Evolutionary conservation across 37 sponge, comb jelly and placozoan species (phyloP).

Genomic region (Beroe ovata): DNA sequence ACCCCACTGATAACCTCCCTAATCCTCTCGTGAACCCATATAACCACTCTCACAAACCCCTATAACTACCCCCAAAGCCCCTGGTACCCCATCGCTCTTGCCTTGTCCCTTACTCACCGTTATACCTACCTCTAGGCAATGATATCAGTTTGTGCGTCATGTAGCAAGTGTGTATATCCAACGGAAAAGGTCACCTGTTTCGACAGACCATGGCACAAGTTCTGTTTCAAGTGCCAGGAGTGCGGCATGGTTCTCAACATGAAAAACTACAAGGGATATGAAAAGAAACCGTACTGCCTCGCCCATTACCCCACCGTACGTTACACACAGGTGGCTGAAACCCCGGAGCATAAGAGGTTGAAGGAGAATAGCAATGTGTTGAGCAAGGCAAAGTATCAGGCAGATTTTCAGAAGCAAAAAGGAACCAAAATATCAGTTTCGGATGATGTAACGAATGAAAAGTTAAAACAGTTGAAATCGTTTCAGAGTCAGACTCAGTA

Average conservation of each 20-base stretch:
- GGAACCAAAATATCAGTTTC: conserved; percentile 57
- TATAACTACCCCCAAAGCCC: neutral
- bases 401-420: conserved; percentile 58
- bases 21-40: neutral
- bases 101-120: too few species aligned
- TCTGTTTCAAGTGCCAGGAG: conserved; percentile 62
- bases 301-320: conserved; percentile 36
- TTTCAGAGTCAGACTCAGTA: conserved; percentile 61
- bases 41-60: neutral
- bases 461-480: conserved; percentile 41
- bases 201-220: conserved; percentile 37
- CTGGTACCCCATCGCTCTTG: too few species aligned
- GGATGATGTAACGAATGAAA: neutral
- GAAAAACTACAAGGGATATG: conserved; percentile 59
- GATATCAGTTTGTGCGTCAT: conserved; percentile 41
- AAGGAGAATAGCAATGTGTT: conserved; percentile 15
- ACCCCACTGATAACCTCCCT: neutral
- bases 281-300: conserved; percentile 42
- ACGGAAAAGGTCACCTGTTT: conserved; percentile 61
- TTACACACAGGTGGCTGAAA: conserved; percentile 58
- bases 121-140: neutral
- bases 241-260: conserved; percentile 53
- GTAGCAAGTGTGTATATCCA: conserved; percentile 25
- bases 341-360: conserved; percentile 47
- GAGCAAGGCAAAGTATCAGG: conserved; percentile 43